Evolutionary conservation across 2,113 vertebrate genomes (phyloP), one percentile per base, ranked within the genome.

Genomic region (Origma solitaria): DNA sequence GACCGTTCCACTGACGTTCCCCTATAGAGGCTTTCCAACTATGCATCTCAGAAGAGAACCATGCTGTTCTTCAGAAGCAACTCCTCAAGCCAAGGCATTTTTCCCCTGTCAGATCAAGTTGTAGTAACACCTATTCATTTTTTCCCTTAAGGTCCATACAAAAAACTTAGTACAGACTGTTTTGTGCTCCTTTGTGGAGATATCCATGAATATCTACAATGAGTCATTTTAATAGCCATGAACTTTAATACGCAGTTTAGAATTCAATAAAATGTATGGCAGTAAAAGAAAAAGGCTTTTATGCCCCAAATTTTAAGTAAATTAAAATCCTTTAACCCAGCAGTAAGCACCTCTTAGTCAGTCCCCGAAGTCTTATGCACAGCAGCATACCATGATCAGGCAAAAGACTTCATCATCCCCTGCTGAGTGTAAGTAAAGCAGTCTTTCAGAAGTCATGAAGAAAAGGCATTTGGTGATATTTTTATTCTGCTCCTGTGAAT

Each of bases 201-300:
- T 75, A 82, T 25, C 56, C 30, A 49, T 82, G 80, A 94, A 95
- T 75, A 54, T 42, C 88, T 51, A 80, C 80, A 80, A 28, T 85
- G 81, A 95, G 77, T 82, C 86, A 94, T 81, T 93, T 95, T 94
- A 96, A 96, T 91, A 88, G 86, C 73, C 15, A 6, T 73, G 86
- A 97, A 94, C 84, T 96, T 92, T 94, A 95, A 80, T 69, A 42
- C 50, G 51, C 73, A 57, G 50, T 86, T 96, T 79, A 94, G 66
- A 89, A 82, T 91, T 95, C 86, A 90, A 53, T 65, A 78, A 86
- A 93, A 89, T 80, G 31, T 86, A 70, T 82, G 87, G 70, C 64
- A 91, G 82, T 88, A 71, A 90, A 95, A 93, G 77, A 70, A 70
- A 85, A 96, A 95, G 44, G 57, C 73, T 97, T 97, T 96, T 90